Base-by-base conservation (phyloP, 2,888 invertebrate species). In the Trichogramma dendrolimi region DNA sequence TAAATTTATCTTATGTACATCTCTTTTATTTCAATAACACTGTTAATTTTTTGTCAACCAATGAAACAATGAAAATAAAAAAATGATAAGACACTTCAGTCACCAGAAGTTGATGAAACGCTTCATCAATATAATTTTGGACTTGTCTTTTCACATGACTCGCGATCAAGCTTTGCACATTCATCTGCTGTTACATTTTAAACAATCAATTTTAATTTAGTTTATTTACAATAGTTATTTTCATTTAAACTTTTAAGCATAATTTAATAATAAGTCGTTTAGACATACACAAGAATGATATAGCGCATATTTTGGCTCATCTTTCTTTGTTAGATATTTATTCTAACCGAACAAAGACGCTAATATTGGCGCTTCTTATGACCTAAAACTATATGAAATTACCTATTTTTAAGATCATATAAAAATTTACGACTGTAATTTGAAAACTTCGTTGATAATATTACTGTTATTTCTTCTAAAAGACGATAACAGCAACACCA, bases 61-160 rank as follows among this genome's bases (percentile, higher is more conserved):
- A 65, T 72, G 69, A 72, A 70, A 76, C 72, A 71, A 70, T 71
- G 72, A 74, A 67, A 69, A 70, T 68, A 73, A 63, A 64, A 67
- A 64, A 62, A 68, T 73, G 70, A 73, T 76, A 75, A 75, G 75
- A 77, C 76, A 75, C 75, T 75, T 76, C 73, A 77, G 76, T 76
- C 72, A 70, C 72, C 73, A 69, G 67, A 73, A 72, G 69, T 73
- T 71, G 27, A 62, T 42, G 58, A 58, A 55, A 55, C 39, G 53
- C 53, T 62, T 7, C 41, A 39, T 59, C 48, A 63, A 60, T 60
- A 58, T 62, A 53, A 62, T 60, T 56, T 68, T 71, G 71, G 72
- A 71, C 71, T 63, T 71, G 60, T 66, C 72, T 72, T 71, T 27
- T 27, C 65, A 66, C 66, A 68, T 70, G 71, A 73, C 74, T 76